Base-by-base conservation (phyloP, 1,140 invertebrate species). In the Drosophila kanapiae region DNA sequence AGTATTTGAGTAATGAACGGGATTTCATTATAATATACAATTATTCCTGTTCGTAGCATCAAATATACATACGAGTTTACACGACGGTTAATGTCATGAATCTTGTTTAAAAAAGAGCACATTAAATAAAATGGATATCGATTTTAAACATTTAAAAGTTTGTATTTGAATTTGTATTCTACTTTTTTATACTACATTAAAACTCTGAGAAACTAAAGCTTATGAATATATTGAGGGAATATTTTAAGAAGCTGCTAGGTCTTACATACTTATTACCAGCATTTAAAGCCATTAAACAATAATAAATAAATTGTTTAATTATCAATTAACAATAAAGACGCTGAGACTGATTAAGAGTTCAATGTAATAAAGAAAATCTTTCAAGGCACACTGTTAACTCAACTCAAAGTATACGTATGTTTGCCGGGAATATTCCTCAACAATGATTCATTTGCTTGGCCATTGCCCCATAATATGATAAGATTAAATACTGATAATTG, bases 11-110 rank as follows among this genome's bases (percentile, higher is more conserved):
- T 87, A 87, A 87, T 87, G 78, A 75, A 72, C 80, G 64, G 72
- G 72, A 88, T 87, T 88, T 87, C 83, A 87, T 87, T 87, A 88
- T 84, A 88, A 88, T 83, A 74, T 82, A 87, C 84, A 86, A 83
- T 83, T 88, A 87, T 83, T 79, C 58, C 54, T 40, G 64, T 53
- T 60, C 57, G 18, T 38, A 38, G 18, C 6, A 23, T 27, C 53
- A 56, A 38, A 38, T 38, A 38, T 38, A 56, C 35, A 38, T 16
- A 51, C n/a, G 16, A 10, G 67, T 56, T 70, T 33, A 38, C 14
- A 68, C 67, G 23, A 18, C 1, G 10, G 3, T 4, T 23, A 2
- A 45, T 11, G 8, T 11, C 11, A n/a, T 51, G 37, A 62, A 31
- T 14, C 16, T 3, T 1, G 13, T 2, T 40, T 10, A 6, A 56